Percentiles rank a stretch among this genome's conserved stretches.
These are phyloP conservation scores for Myiopsitta monachus DNA, from an alignment of 2,113 vertebrate genomes.

Conservation along the genomic window DNA sequence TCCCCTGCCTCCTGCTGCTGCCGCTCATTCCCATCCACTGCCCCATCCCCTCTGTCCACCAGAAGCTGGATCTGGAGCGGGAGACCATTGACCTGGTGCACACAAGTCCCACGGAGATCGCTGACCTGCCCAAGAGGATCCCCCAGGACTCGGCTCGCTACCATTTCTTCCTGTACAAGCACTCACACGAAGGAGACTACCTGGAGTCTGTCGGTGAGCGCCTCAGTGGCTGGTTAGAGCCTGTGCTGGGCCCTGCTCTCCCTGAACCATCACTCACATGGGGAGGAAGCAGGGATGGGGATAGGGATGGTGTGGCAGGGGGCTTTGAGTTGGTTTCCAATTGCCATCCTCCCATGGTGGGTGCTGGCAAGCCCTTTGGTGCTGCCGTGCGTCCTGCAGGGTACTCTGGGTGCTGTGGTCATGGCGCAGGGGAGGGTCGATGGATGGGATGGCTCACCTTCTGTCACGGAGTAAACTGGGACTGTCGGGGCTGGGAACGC, in stretches of 20 bases:
- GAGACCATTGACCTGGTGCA: slow-evolving; percentile 95
- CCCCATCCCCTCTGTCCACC: neutral
- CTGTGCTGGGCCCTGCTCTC: rapidly evolving
- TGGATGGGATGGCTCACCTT: neutral
- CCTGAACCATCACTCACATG: rapidly evolving
- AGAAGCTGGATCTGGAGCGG: slow-evolving; percentile 91
- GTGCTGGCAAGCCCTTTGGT: neutral
- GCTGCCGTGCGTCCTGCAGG: rapidly evolving
- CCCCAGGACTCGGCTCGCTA: slow-evolving; percentile 92
- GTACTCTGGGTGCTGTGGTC: neutral
- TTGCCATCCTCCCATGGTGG: rapidly evolving
- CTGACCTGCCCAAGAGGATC: slow-evolving; percentile 87
- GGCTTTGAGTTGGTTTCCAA: neutral
- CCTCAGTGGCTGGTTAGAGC: neutral
- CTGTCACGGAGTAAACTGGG: neutral
- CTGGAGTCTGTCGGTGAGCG: slow-evolving; percentile 92
- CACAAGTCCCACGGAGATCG: slow-evolving; percentile 87
- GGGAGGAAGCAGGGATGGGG: neutral
- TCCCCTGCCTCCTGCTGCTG: neutral
- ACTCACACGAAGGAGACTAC: slow-evolving; percentile 89
- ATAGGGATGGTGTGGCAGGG: too few relatives aligned
- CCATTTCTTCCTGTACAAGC: slow-evolving; percentile 96
- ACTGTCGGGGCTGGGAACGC: neutral
- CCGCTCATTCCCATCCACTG: neutral
- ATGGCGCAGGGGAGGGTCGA: neutral